Evolutionary conservation across 37 sponge, comb jelly and placozoan genomes (phyloP).

Genomic region (Hexactinellida sp.): DNA sequence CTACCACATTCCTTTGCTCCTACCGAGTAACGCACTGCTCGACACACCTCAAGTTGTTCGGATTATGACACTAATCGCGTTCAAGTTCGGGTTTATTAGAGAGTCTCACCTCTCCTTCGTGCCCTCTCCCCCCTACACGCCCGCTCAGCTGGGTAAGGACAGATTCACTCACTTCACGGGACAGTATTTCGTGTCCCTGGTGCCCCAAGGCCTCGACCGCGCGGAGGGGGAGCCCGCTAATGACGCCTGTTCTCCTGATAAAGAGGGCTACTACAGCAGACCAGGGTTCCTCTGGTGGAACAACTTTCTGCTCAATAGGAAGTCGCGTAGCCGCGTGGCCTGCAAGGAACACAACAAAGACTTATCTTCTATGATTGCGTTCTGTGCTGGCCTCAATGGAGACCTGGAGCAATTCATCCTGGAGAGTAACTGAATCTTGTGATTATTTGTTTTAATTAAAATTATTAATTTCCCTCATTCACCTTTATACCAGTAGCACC

Average conservation of each 20-base stretch:
- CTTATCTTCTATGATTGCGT: not conserved
- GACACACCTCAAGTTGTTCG: not conserved
- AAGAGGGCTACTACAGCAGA: not conserved
- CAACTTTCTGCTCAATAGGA: not conserved
- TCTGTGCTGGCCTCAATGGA: not conserved
- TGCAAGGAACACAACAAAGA: not conserved
- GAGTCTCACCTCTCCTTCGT: not conserved
- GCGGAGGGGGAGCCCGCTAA: not conserved
- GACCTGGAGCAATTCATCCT: not conserved
- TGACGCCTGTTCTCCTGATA: not conserved
- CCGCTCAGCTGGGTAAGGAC: not conserved
- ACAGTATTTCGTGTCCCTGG: not conserved
- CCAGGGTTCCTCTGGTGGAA: not conserved
- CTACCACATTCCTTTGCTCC: not conserved
- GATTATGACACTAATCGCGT: not conserved
- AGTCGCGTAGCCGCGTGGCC: not conserved
- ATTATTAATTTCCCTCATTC: too few relatives aligned
- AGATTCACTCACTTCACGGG: slow-evolving; percentile 10
- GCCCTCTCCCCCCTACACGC: not conserved
- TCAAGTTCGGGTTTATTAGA: not conserved
- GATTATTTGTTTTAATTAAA: too few relatives aligned
- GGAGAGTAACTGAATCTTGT: too few relatives aligned
- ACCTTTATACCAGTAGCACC: too few relatives aligned
- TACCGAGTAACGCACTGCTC: not conserved
- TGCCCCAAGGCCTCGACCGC: not conserved